Evolutionary conservation across 2,797 vertebrate genomes (phyloP), one percentile per base, ranked within the genome.

Genomic region (Sylvia borin): DNA sequence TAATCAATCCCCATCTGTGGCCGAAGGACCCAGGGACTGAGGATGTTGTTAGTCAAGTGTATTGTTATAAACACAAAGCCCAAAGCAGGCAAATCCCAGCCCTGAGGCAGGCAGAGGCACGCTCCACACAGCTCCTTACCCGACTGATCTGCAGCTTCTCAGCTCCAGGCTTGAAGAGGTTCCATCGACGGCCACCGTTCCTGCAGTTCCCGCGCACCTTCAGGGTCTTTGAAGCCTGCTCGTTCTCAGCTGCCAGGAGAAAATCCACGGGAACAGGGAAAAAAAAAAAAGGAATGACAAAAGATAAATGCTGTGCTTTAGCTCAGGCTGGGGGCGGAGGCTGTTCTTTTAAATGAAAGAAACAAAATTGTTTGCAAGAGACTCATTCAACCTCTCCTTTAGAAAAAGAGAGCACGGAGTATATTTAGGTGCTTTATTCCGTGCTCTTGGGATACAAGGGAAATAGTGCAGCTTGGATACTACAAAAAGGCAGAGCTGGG

Each of bases 141-240:
- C 99, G 96, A 95, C 98, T 98, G 94, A 99, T 98, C 74, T 98
- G 98, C 74, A 99, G 97, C 21, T 98, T 98, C 95, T 98, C 98
- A n/a, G 98, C 99, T 75, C 98, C 98, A 21, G 98, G 98, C 96
- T 98, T 98, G 66, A 99, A 95, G 67, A 98, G 96, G 87, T 98
- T 99, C 97, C 98, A 98, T 53, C 98, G 97, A 60, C 97, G 98
- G 93, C 98, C 97, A 1, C 98, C 98, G 9, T 97, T 97, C 75
- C 94, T 92, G 82, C 98, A 95, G 78, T 93, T 95, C 91, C 97
- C 96, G 38, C 78, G 93, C 80, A 90, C 92, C 96, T 98, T 96
- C 93, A 97, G 98, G 64, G 98, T 98, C 43, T 98, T 98, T 8
- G 98, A 97, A 64, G 93, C 97, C 36, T 98, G 95, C 25, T 98